phyloP scores from a whole-genome alignment of 2,797 vertebrate genomes.

The Taenioides sp. region DNA sequence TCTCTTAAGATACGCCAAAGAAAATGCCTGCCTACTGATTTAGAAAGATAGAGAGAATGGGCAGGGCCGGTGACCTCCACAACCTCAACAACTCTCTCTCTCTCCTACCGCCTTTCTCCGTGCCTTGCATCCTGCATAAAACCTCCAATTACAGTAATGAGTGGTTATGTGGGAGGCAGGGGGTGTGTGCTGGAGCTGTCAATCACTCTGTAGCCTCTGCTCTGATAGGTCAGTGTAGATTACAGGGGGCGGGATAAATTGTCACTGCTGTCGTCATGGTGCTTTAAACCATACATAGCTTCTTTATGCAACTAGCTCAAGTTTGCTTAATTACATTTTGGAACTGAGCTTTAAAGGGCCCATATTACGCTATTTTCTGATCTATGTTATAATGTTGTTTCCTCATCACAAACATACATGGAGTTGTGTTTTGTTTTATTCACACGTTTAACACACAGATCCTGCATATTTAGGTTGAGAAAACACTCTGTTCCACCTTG shows the following conservation, averaged over 20 bases:
- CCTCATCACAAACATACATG: too few species aligned
- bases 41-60: conserved; percentile 41
- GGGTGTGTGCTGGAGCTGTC: conserved; percentile 58
- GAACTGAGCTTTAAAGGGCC: too few species aligned
- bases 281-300: background rate
- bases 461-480: too few species aligned
- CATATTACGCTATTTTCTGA: too few species aligned
- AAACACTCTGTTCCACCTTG: too few species aligned
- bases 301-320: background rate
- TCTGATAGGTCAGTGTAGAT: conserved; percentile 66
- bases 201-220: conserved; percentile 51
- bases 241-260: conserved; percentile 61
- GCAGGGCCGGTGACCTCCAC: conserved; percentile 62
- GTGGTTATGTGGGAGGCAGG: conserved; percentile 64
- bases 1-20: conserved; percentile 54
- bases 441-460: too few species aligned
- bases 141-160: conserved; percentile 83
- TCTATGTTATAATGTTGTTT: too few species aligned
- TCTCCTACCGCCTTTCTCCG: conserved; percentile 30
- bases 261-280: conserved; percentile 51
- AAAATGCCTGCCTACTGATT: conserved; percentile 49
- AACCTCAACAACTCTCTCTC: conserved; percentile 31
- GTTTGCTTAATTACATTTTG: background rate
- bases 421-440: too few species aligned
- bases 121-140: conserved; percentile 58